Percentiles rank a stretch among this genome's conserved stretches.
These are phyloP conservation scores for Minunthozetes semirufus DNA, from an alignment of 2,888 invertebrate genomes.

Conservation along the genomic window DNA sequence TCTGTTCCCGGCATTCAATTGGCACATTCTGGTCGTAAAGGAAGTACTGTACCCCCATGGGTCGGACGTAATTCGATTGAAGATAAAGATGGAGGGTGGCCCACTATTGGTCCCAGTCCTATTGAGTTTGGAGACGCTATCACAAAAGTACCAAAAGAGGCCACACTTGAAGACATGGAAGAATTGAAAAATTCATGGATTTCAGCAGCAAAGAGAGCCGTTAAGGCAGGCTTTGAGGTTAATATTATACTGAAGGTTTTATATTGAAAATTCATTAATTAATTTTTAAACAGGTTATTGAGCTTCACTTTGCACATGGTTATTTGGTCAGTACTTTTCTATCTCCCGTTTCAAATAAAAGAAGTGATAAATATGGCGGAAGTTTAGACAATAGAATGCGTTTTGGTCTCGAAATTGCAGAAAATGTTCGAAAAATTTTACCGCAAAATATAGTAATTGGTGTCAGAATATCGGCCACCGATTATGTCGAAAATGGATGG, in stretches of 20 bases:
- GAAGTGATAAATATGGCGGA: slow-evolving; percentile 28
- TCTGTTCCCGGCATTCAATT: slow-evolving; percentile 9
- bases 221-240: slow-evolving; percentile 26
- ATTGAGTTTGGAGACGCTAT: not conserved
- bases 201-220: slow-evolving; percentile 12
- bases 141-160: slow-evolving; percentile 17
- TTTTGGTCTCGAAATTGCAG: slow-evolving; percentile 9
- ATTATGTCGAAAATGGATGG: slow-evolving; percentile 19
- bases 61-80: slow-evolving; percentile 1
- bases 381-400: slow-evolving; percentile 31
- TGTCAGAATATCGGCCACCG: slow-evolving; percentile 2
- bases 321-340: slow-evolving; percentile 16
- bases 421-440: slow-evolving; percentile 8
- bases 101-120: not conserved
- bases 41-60: slow-evolving; percentile 15
- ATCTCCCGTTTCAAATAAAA: not conserved
- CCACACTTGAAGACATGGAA: slow-evolving; percentile 18
- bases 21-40: slow-evolving; percentile 18
- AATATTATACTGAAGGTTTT: not conserved
- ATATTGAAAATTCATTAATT: not conserved
- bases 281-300: not conserved
- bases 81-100: slow-evolving; percentile 12
- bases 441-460: not conserved
- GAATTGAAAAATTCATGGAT: not conserved
- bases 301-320: slow-evolving; percentile 29